Evolutionary conservation across 2,888 invertebrate genomes (phyloP).

Genomic region (Bedellia somnulentella): DNA sequence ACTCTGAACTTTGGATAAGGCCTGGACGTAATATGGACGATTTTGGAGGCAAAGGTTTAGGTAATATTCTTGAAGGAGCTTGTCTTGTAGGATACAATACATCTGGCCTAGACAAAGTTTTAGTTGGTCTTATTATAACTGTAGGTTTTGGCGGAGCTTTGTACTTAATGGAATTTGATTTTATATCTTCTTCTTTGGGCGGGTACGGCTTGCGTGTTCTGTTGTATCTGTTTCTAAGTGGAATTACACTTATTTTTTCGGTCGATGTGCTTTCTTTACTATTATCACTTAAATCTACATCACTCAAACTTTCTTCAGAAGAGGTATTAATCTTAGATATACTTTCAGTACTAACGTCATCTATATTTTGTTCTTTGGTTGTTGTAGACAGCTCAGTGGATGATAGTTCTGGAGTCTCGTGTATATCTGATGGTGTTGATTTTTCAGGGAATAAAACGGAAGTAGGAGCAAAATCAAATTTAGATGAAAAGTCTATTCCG

Average conservation of each 20-base stretch:
- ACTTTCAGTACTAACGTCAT: constrained; percentile 18
- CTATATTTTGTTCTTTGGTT: constrained; percentile 12
- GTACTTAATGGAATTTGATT: constrained; percentile 23
- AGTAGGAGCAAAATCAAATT: constrained; percentile 37
- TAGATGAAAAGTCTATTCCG: constrained; percentile 39
- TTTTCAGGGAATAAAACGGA: constrained; percentile 29
- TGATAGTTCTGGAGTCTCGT: constrained; percentile 10
- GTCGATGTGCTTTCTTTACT: constrained; percentile 26
- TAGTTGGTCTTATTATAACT: constrained; percentile 29
- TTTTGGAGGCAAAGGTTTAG: constrained; percentile 26
- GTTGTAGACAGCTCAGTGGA: constrained; percentile 20
- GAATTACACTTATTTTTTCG: constrained; percentile 27
- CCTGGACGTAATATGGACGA: constrained; percentile 19
- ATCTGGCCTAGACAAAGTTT: constrained; percentile 34
- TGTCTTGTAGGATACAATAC: constrained; percentile 32
- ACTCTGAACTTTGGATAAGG: constrained; percentile 46
- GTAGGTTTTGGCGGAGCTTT: constrained; percentile 26
- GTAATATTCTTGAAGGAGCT: constrained; percentile 28
- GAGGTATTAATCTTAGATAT: constrained; percentile 14
- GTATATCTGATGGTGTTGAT: constrained; percentile 17
- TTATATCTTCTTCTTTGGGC: constrained; percentile 27
- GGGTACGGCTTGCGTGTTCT: constrained; percentile 46
- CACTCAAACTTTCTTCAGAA: constrained; percentile 15
- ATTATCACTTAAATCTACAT: constrained; percentile 20
- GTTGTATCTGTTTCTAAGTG: constrained; percentile 27